phyloP scores from a whole-genome alignment of 2,888 invertebrate species.

The Nomada fabriciana region DNA sequence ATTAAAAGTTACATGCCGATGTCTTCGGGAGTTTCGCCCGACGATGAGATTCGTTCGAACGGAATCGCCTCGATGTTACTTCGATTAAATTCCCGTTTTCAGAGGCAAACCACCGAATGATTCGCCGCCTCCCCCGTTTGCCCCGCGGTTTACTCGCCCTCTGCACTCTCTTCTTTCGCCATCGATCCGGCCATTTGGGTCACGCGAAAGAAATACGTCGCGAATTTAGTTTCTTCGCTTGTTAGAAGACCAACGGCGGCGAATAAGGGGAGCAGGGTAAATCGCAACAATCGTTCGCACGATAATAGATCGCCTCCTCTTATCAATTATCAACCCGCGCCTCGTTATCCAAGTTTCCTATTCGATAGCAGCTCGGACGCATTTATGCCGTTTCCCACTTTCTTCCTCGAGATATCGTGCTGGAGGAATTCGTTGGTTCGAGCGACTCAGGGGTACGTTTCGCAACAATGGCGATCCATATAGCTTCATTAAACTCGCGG shows the following conservation, averaged over 20 bases:
- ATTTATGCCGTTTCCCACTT: background rate
- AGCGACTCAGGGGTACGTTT: constrained; percentile 49
- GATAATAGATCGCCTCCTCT: constrained; percentile 34
- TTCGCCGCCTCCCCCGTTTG: constrained; percentile 10
- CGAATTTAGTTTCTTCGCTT: constrained; percentile 13
- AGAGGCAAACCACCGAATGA: constrained; percentile 43
- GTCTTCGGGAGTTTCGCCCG: constrained; percentile 41
- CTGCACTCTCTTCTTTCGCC: background rate
- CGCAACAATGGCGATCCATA: constrained; percentile 71
- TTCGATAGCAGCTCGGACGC: constrained; percentile 8
- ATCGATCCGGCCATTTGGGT: constrained; percentile 50
- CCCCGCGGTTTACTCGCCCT: background rate
- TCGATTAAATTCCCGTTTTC: constrained; percentile 50
- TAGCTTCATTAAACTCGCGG: constrained; percentile 72
- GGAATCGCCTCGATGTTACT: constrained; percentile 48
- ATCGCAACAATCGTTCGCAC: constrained; percentile 12
- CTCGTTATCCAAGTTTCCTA: constrained; percentile 58
- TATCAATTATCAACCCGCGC: constrained; percentile 46
- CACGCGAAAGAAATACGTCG: constrained; percentile 31
- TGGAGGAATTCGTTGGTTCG: constrained; percentile 41
- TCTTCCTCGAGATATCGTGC: constrained; percentile 8
- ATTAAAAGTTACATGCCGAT: constrained; percentile 60
- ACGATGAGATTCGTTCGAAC: constrained; percentile 19
- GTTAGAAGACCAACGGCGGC: constrained; percentile 10
- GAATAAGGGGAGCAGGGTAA: constrained; percentile 13